These are phyloP conservation scores for Macrocentrus cingulum DNA, from an alignment of 1,140 invertebrate genomes.

Conservation along the genomic window DNA sequence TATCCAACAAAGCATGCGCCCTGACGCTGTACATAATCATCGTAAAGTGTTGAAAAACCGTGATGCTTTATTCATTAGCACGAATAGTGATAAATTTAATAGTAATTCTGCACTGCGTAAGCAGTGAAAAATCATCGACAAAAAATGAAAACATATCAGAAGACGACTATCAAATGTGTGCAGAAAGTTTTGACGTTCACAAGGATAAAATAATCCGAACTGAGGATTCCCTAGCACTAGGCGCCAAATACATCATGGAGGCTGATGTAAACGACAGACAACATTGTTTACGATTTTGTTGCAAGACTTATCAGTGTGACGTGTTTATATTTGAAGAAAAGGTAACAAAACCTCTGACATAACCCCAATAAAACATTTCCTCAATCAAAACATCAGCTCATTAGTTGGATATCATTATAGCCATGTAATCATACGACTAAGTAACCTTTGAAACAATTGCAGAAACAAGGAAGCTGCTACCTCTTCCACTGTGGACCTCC, in stretches of 20 bases:
- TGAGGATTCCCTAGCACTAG: constrained; percentile 81
- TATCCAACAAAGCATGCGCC: constrained; percentile 15
- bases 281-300: constrained; percentile 84
- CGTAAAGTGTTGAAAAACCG: too few relatives aligned
- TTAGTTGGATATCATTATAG: too few relatives aligned
- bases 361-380: too few relatives aligned
- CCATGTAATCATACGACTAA: too few relatives aligned
- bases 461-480: constrained; percentile 87
- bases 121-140: constrained; percentile 34
- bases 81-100: constrained; percentile 42
- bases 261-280: constrained; percentile 75
- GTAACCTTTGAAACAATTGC: too few relatives aligned
- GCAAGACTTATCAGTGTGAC: constrained; percentile 82
- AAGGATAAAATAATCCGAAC: constrained; percentile 88
- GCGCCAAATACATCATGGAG: constrained; percentile 86
- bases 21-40: too few relatives aligned
- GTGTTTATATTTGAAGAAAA: constrained; percentile 92
- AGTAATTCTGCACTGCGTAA: constrained; percentile 37
- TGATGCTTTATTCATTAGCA: constrained; percentile 42
- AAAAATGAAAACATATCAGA: constrained; percentile 37
- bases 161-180: constrained; percentile 44
- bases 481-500: constrained; percentile 87
- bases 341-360: constrained; percentile 62
- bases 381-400: too few relatives aligned
- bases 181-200: constrained; percentile 81